Evolutionary conservation across 1,140 invertebrate species (phyloP).

Genomic region (Papilio xuthus): DNA sequence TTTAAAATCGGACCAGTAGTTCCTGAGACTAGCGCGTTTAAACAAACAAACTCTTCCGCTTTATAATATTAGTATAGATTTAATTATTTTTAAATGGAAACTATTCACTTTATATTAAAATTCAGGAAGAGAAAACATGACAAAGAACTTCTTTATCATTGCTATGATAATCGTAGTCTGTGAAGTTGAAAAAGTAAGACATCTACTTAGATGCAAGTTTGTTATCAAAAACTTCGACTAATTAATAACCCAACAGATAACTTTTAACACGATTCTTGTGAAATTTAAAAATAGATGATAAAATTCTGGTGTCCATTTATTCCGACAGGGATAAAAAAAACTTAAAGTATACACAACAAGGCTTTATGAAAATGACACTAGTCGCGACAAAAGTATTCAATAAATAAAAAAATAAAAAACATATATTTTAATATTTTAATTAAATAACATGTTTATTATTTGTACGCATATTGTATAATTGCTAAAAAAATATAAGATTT

Average conservation of each 20-base stretch:
- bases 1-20: too few relatives aligned
- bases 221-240: not conserved
- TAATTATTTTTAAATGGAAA: not conserved
- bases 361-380: too few relatives aligned
- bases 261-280: not conserved
- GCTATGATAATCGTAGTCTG: too few relatives aligned
- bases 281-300: not conserved
- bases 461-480: too few relatives aligned
- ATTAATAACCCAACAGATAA: constrained; percentile 15
- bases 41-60: too few relatives aligned
- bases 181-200: not conserved
- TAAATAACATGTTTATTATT: not conserved
- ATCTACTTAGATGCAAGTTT: not conserved
- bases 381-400: not conserved
- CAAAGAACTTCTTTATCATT: not conserved
- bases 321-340: not conserved
- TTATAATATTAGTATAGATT: too few relatives aligned
- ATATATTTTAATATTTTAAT: too few relatives aligned
- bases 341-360: not conserved
- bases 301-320: not conserved
- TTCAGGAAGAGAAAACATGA: not conserved
- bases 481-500: too few relatives aligned
- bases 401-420: not conserved
- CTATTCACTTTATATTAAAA: not conserved
- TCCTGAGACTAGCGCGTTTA: too few relatives aligned